A percentile compares a stretch with the other conserved stretches of the same genome.
Evolutionary conservation across 2,113 vertebrate genomes (phyloP).

Genomic region (Bubo bubo): DNA sequence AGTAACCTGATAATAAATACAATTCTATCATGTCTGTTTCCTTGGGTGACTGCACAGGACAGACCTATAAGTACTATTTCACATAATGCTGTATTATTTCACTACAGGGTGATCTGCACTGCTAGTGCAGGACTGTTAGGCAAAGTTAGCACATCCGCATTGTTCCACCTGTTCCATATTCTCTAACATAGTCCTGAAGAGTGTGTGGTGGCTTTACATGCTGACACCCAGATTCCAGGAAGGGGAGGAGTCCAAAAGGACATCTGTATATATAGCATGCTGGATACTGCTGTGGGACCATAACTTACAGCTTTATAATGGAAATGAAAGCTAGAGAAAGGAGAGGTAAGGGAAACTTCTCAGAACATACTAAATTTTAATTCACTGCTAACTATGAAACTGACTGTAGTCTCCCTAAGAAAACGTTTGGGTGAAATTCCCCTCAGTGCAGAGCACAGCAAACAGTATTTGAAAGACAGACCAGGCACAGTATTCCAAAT

Average conservation of each 20-base stretch:
- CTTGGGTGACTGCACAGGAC: background rate
- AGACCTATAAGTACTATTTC: background rate
- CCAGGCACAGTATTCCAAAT: background rate
- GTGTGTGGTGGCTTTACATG: background rate
- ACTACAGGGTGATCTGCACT: background rate
- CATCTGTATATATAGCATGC: background rate
- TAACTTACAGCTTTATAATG: background rate
- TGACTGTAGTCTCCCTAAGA: background rate
- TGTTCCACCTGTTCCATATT: background rate
- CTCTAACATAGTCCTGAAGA: background rate
- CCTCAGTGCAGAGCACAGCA: background rate
- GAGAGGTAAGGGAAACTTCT: background rate
- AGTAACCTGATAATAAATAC: background rate
- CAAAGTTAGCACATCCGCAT: background rate
- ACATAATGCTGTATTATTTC: background rate
- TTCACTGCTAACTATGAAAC: background rate
- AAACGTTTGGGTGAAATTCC: background rate
- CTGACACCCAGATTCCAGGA: background rate
- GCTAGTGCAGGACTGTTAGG: too few relatives aligned
- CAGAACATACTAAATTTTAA: background rate
- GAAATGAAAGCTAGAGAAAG: background rate
- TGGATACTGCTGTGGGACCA: background rate
- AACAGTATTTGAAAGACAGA: background rate
- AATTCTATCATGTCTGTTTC: background rate
- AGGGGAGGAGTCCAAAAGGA: background rate